Base-by-base conservation (phyloP, 2,113 vertebrate species). In the Datnioides undecimradiatus region DNA sequence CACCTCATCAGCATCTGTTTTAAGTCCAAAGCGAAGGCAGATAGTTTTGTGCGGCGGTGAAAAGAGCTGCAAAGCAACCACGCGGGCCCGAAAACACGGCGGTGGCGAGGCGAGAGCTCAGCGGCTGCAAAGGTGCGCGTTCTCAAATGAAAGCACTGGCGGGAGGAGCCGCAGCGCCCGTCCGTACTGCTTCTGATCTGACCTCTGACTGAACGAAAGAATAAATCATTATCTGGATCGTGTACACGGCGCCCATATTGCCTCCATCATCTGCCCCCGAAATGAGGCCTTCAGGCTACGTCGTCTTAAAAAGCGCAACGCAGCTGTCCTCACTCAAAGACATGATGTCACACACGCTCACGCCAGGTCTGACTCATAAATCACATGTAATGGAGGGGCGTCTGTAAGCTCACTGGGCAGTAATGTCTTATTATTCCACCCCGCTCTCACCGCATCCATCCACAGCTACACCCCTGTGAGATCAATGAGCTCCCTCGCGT, bases 301-400 rank as follows among this genome's bases (percentile, higher is more conserved):
- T 19, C 21, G 25, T 70, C 57, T 69, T 34, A 54, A 51, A 40
- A 23, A 23, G 27, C 76, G 23, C 34, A 84, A 68, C 46, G 41
- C 66, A 79, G 76, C 62, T 46, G 69, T 69, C 85, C 78, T 84
- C 62, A n/a, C 63, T 72, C 64, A 79, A 52, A 86, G 68, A 87
- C 86, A 82, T 82, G 80, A 90, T 73, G 82, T 90, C 79, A 87
- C 70, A 55, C 46, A 48, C 60, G 73, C 31, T 29, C 69, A 73
- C 14, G 55, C 45, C 83, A 75, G 63, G 58, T 80, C 66, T 73
- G 84, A 80, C 69, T 90, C 85, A 83, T 83, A 80, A 91, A 90
- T 88, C 72, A 76, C 83, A 68, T 27, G 62, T 83, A 76, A 86
- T 62, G 46, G 63, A 80, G 62, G 71, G 65, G 25, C 13, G 43